Base-by-base conservation (phyloP, 2,888 invertebrate species). In the Drosophila histrio region DNA sequence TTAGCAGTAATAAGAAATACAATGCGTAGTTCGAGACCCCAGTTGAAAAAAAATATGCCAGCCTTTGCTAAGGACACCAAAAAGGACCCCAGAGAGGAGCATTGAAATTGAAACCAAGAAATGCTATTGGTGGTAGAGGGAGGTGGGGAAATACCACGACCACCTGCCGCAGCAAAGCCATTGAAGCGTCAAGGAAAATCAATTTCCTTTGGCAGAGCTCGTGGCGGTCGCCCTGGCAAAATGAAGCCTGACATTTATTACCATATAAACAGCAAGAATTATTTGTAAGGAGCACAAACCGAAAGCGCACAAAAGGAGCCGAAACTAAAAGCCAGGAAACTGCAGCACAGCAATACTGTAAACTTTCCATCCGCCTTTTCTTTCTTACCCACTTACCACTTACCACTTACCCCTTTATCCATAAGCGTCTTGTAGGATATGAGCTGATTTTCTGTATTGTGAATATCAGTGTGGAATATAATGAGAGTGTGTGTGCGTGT, bases 171-270 rank as follows among this genome's bases (percentile, higher is more conserved):
- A 38, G 34, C 13, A 38, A 50, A 65, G 19, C 59, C 74, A 70
- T 53, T 73, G 65, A 68, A 67, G 84, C 87, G 71, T 59, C 64
- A 80, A 76, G 44, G 74, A 83, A 83, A 83, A 83, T 83, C 82
- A 83, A 83, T 83, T 83, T 83, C 86, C 86, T 80, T 72, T 63
- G 49, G 54, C 41, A 21, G 21, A 49, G 30, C 44, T 36, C 36
- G 21, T 49, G 63, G 38, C 47, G 64, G 63, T 34, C 47, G 64
- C 65, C 30, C 15, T 58, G 68, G 68, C 65, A 49, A 76, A 77
- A 75, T 76, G 76, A 73, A 71, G 69, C 60, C 85, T 79, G 87
- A 87, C 84, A 79, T 84, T 84, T 84, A 84, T 84, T 87, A 82
- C 84, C 82, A 83, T 83, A 83, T 86, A 82, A 78, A 80, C 69